These are phyloP conservation scores for Stichodactyla helianthus DNA, from an alignment of 64 coral and sea anemone species.

Conservation along the genomic window DNA sequence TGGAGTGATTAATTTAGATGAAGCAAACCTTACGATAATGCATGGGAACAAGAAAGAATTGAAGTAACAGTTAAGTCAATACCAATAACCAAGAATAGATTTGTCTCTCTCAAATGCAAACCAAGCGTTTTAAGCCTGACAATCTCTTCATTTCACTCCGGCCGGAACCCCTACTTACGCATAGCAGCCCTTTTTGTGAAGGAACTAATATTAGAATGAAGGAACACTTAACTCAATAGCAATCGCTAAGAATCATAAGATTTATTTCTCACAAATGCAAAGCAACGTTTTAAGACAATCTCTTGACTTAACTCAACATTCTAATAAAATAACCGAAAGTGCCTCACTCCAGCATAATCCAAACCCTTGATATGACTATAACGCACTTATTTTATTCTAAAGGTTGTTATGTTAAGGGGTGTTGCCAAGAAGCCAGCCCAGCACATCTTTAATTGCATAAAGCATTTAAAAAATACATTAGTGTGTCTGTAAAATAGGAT, in stretches of 20 bases:
- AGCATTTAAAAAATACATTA: background rate
- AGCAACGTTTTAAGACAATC: background rate
- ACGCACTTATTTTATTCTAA: background rate
- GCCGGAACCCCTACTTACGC: too few species aligned
- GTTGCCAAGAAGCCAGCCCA: background rate
- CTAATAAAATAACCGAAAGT: background rate
- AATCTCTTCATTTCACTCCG: too few species aligned
- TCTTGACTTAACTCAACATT: background rate
- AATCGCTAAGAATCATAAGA: background rate
- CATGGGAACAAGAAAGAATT: too few species aligned
- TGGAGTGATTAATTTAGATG: background rate
- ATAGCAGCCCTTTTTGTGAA: too few species aligned
- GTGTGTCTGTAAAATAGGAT: conserved; percentile 12
- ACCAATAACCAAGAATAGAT: too few species aligned
- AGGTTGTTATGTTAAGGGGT: background rate
- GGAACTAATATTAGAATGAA: too few species aligned
- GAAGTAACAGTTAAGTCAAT: too few species aligned
- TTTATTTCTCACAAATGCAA: background rate
- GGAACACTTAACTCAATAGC: background rate
- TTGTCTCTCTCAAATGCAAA: too few species aligned
- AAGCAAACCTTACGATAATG: too few species aligned
- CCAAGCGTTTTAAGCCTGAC: too few species aligned
- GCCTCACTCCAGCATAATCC: background rate
- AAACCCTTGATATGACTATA: background rate
- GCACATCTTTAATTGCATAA: background rate